A percentile compares a stretch with the other conserved stretches of the same genome.
phyloP scores from a whole-genome alignment of 1,140 invertebrate species.

The Drosophila repletoides region DNA sequence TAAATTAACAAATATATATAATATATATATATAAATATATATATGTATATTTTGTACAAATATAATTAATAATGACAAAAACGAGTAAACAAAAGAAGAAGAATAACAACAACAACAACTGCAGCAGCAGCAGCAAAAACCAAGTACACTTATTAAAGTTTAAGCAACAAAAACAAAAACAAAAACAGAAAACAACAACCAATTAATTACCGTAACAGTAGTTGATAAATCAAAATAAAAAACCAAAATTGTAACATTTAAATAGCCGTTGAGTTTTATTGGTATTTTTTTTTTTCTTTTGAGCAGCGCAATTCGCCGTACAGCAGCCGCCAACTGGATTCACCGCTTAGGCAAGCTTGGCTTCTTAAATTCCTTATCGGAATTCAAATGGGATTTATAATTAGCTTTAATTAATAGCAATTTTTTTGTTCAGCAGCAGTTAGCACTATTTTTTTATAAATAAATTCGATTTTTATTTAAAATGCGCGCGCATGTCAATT shows the following conservation, averaged over 20 bases:
- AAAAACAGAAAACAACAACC: slow-evolving; percentile 60
- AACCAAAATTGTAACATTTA: slow-evolving; percentile 63
- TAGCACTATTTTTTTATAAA: too few relatives aligned
- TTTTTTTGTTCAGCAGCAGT: too few relatives aligned
- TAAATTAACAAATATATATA: slow-evolving; percentile 12
- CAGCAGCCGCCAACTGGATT: too few relatives aligned
- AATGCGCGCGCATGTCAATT: background rate
- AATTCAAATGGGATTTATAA: too few relatives aligned
- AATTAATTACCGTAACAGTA: slow-evolving; percentile 78
- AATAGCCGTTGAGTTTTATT: background rate
- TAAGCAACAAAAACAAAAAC: slow-evolving; percentile 63
- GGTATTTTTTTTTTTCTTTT: too few relatives aligned
- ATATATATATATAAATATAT: slow-evolving; percentile 37
- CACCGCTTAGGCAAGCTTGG: too few relatives aligned
- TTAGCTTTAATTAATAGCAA: too few relatives aligned
- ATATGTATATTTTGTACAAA: slow-evolving; percentile 79
- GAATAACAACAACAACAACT: slow-evolving; percentile 6
- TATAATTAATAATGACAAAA: slow-evolving; percentile 67
- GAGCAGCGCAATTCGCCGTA: background rate
- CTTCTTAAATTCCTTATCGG: too few relatives aligned
- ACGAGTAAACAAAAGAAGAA: too few relatives aligned
- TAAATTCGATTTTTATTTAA: background rate
- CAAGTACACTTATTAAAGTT: slow-evolving; percentile 78
- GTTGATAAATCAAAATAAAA: slow-evolving; percentile 81
- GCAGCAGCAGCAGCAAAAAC: slow-evolving; percentile 66